phyloP scores from a whole-genome alignment of 2,888 invertebrate species.

The Diplolepis rosae region DNA sequence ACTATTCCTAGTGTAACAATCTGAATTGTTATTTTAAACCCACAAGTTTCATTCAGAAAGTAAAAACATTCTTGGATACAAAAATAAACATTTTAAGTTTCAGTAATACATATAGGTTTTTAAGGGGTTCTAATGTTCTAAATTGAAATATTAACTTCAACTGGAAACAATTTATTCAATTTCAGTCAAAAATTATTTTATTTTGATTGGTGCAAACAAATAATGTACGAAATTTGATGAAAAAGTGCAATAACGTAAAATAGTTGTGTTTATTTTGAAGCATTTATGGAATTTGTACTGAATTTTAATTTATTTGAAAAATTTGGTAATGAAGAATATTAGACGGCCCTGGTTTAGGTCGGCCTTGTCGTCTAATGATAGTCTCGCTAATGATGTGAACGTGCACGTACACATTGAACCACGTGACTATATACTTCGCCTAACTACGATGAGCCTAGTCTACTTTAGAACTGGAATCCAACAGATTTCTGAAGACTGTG shows the following conservation, averaged over 20 bases:
- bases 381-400: conserved; percentile 72
- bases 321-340: conserved; percentile 20
- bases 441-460: conserved; percentile 54
- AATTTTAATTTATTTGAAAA: conserved; percentile 3
- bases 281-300: too few species aligned
- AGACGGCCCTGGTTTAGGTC: conserved; percentile 63
- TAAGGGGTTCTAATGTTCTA: too few species aligned
- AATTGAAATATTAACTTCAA: too few species aligned
- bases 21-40: background rate
- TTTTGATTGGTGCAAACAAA: too few species aligned
- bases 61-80: too few species aligned
- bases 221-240: too few species aligned
- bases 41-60: background rate
- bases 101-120: too few species aligned
- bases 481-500: background rate
- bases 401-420: conserved; percentile 58
- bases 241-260: too few species aligned
- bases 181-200: too few species aligned
- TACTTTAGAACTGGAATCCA: background rate
- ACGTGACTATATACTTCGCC: conserved; percentile 55
- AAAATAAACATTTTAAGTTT: too few species aligned
- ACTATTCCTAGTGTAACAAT: background rate
- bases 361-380: conserved; percentile 73
- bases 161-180: too few species aligned
- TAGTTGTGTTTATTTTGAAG: too few species aligned